Percentiles rank a stretch among this genome's conserved stretches.
Evolutionary conservation across 2,888 invertebrate genomes (phyloP).

Genomic region (Drosophila setosimentum): DNA sequence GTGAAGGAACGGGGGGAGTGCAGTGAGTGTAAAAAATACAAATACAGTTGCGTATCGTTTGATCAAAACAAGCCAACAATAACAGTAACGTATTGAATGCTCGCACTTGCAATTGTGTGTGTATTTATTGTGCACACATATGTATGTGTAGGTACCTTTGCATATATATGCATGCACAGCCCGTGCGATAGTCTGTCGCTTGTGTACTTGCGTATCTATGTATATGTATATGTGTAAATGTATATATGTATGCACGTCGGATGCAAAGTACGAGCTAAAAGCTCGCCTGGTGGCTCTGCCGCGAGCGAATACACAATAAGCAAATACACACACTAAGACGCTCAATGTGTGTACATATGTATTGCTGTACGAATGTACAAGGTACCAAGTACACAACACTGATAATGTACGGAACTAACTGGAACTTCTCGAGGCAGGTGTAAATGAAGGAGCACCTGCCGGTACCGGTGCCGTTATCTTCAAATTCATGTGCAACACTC

Average conservation of each 20-base stretch:
- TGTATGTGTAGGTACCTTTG: not conserved
- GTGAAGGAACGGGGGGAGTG: slow-evolving; percentile 2
- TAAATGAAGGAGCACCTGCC: too few relatives aligned
- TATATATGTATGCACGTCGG: slow-evolving; percentile 19
- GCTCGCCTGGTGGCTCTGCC: slow-evolving; percentile 41
- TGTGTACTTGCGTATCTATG: slow-evolving; percentile 13
- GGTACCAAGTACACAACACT: slow-evolving; percentile 21
- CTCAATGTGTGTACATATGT: slow-evolving; percentile 7
- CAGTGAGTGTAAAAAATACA: slow-evolving; percentile 26
- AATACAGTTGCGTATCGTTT: slow-evolving; percentile 15
- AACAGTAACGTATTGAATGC: slow-evolving; percentile 32
- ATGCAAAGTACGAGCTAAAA: slow-evolving; percentile 50
- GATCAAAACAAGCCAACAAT: slow-evolving; percentile 51
- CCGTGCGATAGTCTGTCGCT: slow-evolving; percentile 31
- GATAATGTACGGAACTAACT: slow-evolving; percentile 31
- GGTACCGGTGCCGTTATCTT: slow-evolving; percentile 10
- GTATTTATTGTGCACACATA: slow-evolving; percentile 20
- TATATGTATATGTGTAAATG: slow-evolving; percentile 11
- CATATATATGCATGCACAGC: slow-evolving; percentile 2
- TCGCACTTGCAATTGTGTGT: slow-evolving; percentile 26
- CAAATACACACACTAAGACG: not conserved
- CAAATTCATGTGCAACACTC: slow-evolving; percentile 20
- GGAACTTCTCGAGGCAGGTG: slow-evolving; percentile 13
- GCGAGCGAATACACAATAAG: slow-evolving; percentile 11
- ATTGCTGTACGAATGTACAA: slow-evolving; percentile 10